A percentile compares a stretch with the other conserved stretches of the same genome.
These are phyloP conservation scores for Lynx canadensis DNA, from an alignment of 2,113 vertebrate genomes.

Conservation along the genomic window DNA sequence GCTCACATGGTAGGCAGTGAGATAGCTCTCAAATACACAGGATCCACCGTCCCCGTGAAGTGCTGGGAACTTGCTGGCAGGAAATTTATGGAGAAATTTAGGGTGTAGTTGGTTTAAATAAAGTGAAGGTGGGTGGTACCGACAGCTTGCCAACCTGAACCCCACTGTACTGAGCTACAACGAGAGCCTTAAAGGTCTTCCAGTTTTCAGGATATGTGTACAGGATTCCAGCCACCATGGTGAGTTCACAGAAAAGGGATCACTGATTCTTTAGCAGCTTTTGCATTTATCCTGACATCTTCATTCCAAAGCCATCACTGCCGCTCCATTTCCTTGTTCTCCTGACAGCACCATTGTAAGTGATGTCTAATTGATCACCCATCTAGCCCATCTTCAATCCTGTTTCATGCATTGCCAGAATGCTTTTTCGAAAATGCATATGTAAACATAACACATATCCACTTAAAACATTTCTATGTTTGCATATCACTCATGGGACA, in stretches of 20 bases:
- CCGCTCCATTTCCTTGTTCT: background rate
- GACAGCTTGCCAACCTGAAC: conserved; percentile 86
- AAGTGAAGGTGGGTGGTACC: conserved; percentile 88
- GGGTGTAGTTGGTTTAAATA: conserved; percentile 89
- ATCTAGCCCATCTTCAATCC: background rate
- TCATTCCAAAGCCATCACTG: background rate
- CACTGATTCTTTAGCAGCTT: background rate
- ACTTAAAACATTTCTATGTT: background rate
- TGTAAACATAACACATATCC: background rate
- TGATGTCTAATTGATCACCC: background rate
- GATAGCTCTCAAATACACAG: conserved; percentile 94
- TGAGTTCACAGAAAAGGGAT: conserved; percentile 90
- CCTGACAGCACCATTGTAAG: background rate
- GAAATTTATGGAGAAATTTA: conserved; percentile 89
- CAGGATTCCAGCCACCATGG: conserved; percentile 91
- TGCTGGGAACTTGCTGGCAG: conserved; percentile 90
- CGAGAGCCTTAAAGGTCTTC: conserved; percentile 90
- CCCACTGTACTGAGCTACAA: conserved; percentile 89
- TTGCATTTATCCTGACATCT: background rate
- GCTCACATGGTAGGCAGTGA: conserved; percentile 89
- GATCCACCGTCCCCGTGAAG: conserved; percentile 92
- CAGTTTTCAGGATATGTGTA: conserved; percentile 92
- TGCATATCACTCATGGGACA: background rate
- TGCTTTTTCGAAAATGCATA: background rate
- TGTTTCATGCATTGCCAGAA: background rate